Conservation (phyloP, 2,797 vertebrate genomes). For the Coluber constrictor region DNA sequence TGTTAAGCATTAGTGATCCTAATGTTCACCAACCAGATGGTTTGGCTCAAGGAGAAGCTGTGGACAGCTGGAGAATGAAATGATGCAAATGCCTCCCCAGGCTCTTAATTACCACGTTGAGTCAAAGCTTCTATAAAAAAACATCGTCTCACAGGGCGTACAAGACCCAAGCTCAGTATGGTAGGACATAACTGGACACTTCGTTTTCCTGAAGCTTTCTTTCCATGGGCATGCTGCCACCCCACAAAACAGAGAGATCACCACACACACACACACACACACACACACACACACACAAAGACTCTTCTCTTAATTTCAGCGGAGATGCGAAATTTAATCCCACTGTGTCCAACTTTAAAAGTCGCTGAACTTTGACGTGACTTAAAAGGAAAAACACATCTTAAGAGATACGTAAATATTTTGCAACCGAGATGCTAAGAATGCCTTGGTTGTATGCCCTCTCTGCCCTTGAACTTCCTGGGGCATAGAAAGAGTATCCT, state of each 20-base stretch:
- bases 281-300: neutral
- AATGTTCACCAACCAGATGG: conserved; percentile 13
- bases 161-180: neutral
- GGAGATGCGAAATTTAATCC: neutral
- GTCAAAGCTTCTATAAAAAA: neutral
- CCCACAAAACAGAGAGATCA: neutral
- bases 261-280: neutral
- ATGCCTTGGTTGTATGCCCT: too few species aligned
- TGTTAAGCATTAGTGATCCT: neutral
- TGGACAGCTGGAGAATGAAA: conserved; percentile 14
- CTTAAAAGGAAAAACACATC: neutral
- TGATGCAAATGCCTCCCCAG: neutral
- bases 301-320: neutral
- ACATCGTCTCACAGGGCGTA: neutral
- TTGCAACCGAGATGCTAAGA: neutral
- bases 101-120: neutral
- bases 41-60: neutral
- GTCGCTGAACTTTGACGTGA: neutral
- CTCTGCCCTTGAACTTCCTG: too few species aligned
- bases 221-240: conserved; percentile 3
- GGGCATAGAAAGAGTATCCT: too few species aligned
- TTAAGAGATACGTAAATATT: neutral
- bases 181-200: neutral
- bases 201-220: neutral
- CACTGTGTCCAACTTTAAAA: neutral